These are phyloP conservation scores for Halictus quadricinctus DNA, from an alignment of 2,888 invertebrate species.

Conservation along the genomic window DNA sequence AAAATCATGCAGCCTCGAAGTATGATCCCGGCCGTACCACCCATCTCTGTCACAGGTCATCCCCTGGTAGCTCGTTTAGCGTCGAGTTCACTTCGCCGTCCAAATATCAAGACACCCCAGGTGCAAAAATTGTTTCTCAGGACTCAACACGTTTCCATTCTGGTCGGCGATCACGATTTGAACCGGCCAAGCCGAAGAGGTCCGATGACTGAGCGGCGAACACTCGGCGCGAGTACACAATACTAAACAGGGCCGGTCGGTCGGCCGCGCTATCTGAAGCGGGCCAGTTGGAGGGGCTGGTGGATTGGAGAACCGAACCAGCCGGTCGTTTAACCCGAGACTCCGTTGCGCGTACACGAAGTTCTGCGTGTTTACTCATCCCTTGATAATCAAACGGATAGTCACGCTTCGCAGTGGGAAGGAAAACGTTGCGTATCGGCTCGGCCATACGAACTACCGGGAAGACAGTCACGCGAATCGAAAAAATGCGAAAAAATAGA, in stretches of 20 bases:
- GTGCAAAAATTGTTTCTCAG: background rate
- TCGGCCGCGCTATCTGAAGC: background rate
- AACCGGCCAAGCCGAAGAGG: background rate
- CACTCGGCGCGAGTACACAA: slow-evolving; percentile 60
- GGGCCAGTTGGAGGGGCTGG: slow-evolving; percentile 19
- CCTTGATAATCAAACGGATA: background rate
- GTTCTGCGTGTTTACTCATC: background rate
- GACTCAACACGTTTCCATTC: background rate
- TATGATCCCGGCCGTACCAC: background rate
- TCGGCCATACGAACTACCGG: background rate
- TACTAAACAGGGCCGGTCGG: slow-evolving; percentile 57
- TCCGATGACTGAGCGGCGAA: slow-evolving; percentile 24
- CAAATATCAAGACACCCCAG: background rate
- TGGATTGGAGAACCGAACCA: slow-evolving; percentile 33
- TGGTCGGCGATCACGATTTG: background rate
- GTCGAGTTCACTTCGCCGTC: background rate
- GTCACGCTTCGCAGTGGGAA: background rate
- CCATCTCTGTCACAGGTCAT: background rate
- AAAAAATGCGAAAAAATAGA: background rate
- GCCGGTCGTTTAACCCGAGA: slow-evolving; percentile 6
- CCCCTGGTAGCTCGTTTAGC: background rate
- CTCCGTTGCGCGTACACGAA: background rate
- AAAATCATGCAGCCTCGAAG: background rate
- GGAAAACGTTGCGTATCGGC: background rate
- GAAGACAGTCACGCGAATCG: background rate